These are phyloP conservation scores for Papilio demoleus DNA, from an alignment of 2,888 invertebrate species.

Conservation along the genomic window DNA sequence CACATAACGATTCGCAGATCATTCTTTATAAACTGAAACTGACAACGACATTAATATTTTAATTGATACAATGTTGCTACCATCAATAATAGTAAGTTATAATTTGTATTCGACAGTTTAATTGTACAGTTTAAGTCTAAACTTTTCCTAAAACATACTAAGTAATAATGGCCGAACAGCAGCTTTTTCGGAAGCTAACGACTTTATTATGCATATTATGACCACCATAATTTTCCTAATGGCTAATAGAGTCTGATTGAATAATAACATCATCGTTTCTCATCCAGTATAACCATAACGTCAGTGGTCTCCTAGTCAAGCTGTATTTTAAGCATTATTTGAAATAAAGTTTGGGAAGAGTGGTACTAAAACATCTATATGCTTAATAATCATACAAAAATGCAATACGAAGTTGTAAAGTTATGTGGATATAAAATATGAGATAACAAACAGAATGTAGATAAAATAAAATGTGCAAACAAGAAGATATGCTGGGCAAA, in stretches of 20 bases:
- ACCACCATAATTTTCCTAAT: neutral
- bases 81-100: neutral
- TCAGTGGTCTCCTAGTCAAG: too few species aligned
- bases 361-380: neutral
- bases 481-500: conserved; percentile 43
- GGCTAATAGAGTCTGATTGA: neutral
- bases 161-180: neutral
- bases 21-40: conserved; percentile 17
- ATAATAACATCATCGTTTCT: too few species aligned
- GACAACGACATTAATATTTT: neutral
- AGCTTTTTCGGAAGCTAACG: neutral
- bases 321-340: too few species aligned
- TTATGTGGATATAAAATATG: conserved; percentile 15
- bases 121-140: neutral
- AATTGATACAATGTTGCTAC: neutral
- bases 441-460: conserved; percentile 15
- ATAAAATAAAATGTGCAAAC: conserved; percentile 37
- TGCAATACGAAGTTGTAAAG: conserved; percentile 11
- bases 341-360: neutral
- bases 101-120: neutral
- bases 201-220: neutral
- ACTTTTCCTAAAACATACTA: too few species aligned
- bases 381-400: neutral
- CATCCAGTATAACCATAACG: neutral
- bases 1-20: neutral